Evolutionary conservation across 2,113 vertebrate genomes (phyloP), one percentile per base, ranked within the genome.

Genomic region (Eretmochelys imbricata): DNA sequence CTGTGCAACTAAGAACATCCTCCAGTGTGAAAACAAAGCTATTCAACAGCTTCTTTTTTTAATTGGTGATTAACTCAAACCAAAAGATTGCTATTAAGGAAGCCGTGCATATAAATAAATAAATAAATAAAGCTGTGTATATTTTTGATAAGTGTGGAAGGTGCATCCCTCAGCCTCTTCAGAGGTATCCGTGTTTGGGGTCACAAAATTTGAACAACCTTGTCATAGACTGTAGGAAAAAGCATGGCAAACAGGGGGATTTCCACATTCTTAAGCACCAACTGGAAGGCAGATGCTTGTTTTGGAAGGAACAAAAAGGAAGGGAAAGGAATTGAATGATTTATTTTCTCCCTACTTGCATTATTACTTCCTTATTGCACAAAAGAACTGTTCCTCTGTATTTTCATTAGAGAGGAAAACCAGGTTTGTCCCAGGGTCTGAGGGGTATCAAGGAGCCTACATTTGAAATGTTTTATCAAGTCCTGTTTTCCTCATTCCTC

Each of bases 351-450:
- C 19, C n/a, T 22, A 72, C 8, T 72, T 38, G n/a, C n/a, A 19
- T 72, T 59, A 27, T 31, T 72, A 38, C 8, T 72, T 72, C 65
- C 19, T 72, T 38, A 72, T 38, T 38, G 20, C n/a, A n/a, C 14
- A 72, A 72, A 72, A 72, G 35, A 72, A n/a, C 82, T 79, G 46
- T 89, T 96, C 83, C 38, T 92, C 46, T 78, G 48, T 5, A 0
- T 11, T 91, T 82, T 69, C 35, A n/a, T 69, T 89, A 62, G 55
- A 94, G 87, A 55, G 48, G 93, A 42, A 92, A 57, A 95, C 95
- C 93, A 92, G 89, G 97, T 95, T 95, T 93, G 4, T 57, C 53
- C 94, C 90, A 97, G 89, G 82, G 81, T 80, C 46, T 83, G 80
- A 89, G 62, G 79, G 82, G 50, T 20, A 81, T 87, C 54, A 50